phyloP scores from a whole-genome alignment of 2,888 invertebrate genomes.

The Andrena marginata region DNA sequence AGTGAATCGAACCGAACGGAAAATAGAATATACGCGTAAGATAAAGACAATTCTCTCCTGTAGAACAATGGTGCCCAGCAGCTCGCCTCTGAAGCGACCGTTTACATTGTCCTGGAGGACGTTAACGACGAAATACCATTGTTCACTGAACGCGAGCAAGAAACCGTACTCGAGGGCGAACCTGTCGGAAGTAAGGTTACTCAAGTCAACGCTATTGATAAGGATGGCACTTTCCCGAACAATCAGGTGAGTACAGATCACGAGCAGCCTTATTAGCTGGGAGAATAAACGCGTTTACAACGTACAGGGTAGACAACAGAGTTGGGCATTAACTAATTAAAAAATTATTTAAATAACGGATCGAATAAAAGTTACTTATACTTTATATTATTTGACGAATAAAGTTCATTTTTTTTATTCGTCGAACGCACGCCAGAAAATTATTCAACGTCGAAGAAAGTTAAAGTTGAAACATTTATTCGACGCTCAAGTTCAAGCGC shows the following conservation, averaged over 20 bases:
- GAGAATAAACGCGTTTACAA: background rate
- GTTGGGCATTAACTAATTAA: no score
- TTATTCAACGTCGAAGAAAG: no score
- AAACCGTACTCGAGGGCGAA: slow-evolving; percentile 97
- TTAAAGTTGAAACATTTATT: no score
- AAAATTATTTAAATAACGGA: no score
- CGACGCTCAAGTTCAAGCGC: no score
- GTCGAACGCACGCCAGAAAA: no score
- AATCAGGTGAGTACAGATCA: slow-evolving; percentile 90
- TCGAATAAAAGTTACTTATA: no score
- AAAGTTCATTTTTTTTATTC: no score
- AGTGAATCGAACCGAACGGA: background rate
- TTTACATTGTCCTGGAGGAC: slow-evolving; percentile 96
- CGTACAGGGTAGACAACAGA: background rate
- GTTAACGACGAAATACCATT: slow-evolving; percentile 98
- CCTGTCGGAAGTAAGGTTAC: slow-evolving; percentile 98
- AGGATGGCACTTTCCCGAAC: slow-evolving; percentile 97
- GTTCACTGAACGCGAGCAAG: slow-evolving; percentile 97
- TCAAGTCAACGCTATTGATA: slow-evolving; percentile 98
- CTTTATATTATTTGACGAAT: no score
- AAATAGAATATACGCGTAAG: background rate
- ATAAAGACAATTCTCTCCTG: slow-evolving; percentile 31
- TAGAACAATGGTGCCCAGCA: slow-evolving; percentile 98
- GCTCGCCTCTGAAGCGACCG: slow-evolving; percentile 96
- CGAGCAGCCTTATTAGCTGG: background rate